A percentile compares a stretch with the other conserved stretches of the same genome.
These are phyloP conservation scores for Mellivora capensis DNA, from an alignment of 2,113 vertebrate genomes.

Conservation along the genomic window DNA sequence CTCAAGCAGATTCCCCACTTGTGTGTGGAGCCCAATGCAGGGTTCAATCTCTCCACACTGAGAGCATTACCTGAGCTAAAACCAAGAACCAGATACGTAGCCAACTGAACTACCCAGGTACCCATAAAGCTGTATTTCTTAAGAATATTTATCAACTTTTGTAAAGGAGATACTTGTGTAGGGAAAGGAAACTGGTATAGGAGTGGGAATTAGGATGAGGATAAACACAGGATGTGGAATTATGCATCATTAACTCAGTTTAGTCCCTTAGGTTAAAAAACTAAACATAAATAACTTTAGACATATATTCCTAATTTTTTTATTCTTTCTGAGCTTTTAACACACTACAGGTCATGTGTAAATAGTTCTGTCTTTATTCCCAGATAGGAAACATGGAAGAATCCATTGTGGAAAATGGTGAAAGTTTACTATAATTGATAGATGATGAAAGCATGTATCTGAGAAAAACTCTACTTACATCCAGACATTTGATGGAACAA, in stretches of 20 bases:
- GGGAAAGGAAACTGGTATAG: background rate
- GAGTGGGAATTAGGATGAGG: background rate
- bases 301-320: background rate
- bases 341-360: background rate
- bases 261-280: background rate
- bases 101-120: too few relatives aligned
- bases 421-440: background rate
- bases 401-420: background rate
- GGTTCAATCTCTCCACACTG: too few relatives aligned
- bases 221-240: background rate
- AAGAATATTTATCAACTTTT: background rate
- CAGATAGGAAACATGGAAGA: background rate
- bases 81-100: too few relatives aligned
- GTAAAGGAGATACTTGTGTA: too few relatives aligned
- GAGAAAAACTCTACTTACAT: background rate
- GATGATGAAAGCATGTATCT: background rate
- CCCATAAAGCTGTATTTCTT: background rate
- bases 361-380: background rate
- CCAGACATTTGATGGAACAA: background rate
- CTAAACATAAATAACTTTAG: background rate
- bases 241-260: background rate
- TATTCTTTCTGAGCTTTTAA: background rate
- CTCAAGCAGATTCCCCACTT: too few relatives aligned
- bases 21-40: too few relatives aligned
- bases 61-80: too few relatives aligned